Evolutionary conservation across 2,797 vertebrate genomes (phyloP).

Genomic region (Pelobates cultripes): DNA sequence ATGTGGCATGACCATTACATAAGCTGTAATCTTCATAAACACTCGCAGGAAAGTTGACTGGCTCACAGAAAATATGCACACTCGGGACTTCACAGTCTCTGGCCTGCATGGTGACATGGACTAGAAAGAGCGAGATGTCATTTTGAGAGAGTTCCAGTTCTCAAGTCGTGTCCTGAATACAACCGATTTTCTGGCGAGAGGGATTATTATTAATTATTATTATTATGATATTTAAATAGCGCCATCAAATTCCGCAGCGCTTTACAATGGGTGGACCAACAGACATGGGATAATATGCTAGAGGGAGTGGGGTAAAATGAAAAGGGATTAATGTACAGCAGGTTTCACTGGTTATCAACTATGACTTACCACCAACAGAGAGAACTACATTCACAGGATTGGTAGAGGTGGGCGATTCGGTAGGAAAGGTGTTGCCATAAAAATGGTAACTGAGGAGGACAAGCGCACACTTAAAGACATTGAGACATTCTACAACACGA

Average conservation of each 20-base stretch:
- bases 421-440: constrained; percentile 91
- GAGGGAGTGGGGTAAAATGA: too few relatives aligned
- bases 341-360: constrained; percentile 91
- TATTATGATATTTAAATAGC: too few relatives aligned
- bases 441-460: constrained; percentile 93
- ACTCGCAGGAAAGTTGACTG: constrained; percentile 91
- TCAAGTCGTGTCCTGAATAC: constrained; percentile 89
- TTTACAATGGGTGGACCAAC: too few relatives aligned
- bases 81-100: constrained; percentile 87
- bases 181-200: constrained; percentile 88
- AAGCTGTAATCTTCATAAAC: constrained; percentile 92
- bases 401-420: constrained; percentile 90
- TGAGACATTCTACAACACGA: constrained; percentile 94
- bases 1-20: constrained; percentile 89
- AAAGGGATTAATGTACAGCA: constrained; percentile 92
- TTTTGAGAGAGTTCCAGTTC: constrained; percentile 91
- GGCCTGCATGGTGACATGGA: constrained; percentile 93
- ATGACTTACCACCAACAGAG: constrained; percentile 89
- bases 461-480: constrained; percentile 90
- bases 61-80: constrained; percentile 91
- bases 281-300: too few relatives aligned
- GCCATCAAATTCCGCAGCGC: too few relatives aligned
- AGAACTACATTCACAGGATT: constrained; percentile 94
- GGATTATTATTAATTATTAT: too few relatives aligned
- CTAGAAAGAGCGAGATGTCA: constrained; percentile 90